Base-by-base conservation (phyloP, 2,888 invertebrate genomes). In the Tineola bisselliella region DNA sequence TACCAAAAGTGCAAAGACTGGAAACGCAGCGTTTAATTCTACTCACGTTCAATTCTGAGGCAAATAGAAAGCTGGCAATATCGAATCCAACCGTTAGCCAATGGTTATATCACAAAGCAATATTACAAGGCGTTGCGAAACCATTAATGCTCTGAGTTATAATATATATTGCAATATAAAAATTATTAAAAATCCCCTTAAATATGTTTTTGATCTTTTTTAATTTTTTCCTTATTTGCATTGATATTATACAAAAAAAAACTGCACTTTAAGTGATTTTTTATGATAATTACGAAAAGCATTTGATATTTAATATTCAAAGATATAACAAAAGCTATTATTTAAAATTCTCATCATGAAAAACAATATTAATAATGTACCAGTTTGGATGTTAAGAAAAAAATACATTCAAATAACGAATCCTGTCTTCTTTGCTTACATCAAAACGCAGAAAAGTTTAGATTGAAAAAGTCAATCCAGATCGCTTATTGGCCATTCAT, bases 381-480 rank as follows among this genome's bases (percentile, higher is more conserved):
- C 3, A 12, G 10, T 38, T 38, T n/a, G 6, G 38, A 38, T 38
- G 38, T 38, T 38, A n/a, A 6, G 3, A n/a, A n/a, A 38, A n/a
- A 38, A 38, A 38, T 6, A 38, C 31, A 31, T 31, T 31, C 31
- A 31, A 10, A 31, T 31, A 31, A 31, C 31, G 10, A 44, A 44
- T 44, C n/a, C 15, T 17, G 48, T n/a, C 48, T 48, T 8, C 17
- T 48, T 48, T 48, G 15, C 48, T 48, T 13, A 48, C 48, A 48
- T 48, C 48, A 48, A 48, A 15, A 15, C 48, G 15, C 17, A 48
- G 38, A 25, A 15, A 58, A 58, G 58, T 58, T 58, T 58, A 13
- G 58, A 58, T 58, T 33, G 33, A 58, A 58, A 56, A 58, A 58
- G 58, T 58, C 58, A 58, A 58, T 58, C 30, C 58, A 31, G 33